phyloP scores from a whole-genome alignment of 1,140 invertebrate species.

The Heterodera carotae region DNA sequence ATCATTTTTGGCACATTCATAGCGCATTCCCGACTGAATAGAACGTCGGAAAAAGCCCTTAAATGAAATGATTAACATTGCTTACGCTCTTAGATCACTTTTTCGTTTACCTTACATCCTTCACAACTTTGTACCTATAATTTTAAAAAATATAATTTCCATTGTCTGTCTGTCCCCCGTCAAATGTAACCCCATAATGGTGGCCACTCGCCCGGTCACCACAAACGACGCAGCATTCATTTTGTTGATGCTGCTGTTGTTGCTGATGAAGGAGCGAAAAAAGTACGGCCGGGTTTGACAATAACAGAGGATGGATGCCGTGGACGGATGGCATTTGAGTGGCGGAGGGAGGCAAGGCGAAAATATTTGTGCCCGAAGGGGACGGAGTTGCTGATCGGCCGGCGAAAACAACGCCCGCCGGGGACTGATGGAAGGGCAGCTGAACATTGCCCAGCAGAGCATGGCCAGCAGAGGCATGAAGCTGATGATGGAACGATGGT shows the following conservation, averaged over 20 bases:
- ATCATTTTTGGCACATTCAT: conserved; percentile 35
- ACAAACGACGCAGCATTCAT: conserved; percentile 34
- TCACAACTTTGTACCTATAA: conserved; percentile 31
- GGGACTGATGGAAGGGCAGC: conserved; percentile 3
- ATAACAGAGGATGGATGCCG: conserved; percentile 11
- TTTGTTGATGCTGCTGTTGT: conserved; percentile 24
- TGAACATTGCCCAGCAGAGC: neutral
- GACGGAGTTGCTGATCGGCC: neutral
- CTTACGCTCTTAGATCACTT: neutral
- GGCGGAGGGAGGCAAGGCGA: neutral
- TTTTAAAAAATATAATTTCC: neutral
- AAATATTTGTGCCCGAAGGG: neutral
- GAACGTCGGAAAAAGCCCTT: conserved; percentile 46
- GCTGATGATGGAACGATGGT: neutral
- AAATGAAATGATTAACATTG: conserved; percentile 6
- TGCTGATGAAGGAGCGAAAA: conserved; percentile 22
- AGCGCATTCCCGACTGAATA: conserved; percentile 30
- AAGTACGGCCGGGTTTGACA: conserved; percentile 10
- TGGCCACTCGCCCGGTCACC: conserved; percentile 34
- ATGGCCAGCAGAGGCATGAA: neutral
- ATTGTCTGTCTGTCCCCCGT: neutral
- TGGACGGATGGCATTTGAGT: neutral
- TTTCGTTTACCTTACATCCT: conserved; percentile 26
- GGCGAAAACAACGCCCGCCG: neutral
- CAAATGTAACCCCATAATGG: conserved; percentile 29